Evolutionary conservation across 1,140 invertebrate genomes (phyloP).

Genomic region (Neomicropteryx cornuta): DNA sequence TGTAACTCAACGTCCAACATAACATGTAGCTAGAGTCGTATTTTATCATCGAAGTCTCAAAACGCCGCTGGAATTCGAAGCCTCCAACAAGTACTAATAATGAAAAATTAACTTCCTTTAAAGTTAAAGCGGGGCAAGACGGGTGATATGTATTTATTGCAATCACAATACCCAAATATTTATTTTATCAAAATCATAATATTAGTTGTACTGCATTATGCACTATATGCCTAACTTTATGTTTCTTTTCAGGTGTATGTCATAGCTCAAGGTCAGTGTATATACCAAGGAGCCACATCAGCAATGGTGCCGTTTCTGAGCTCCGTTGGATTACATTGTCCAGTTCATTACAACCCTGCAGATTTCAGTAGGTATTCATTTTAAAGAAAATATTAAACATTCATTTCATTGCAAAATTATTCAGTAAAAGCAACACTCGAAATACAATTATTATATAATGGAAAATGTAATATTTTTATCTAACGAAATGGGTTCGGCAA

Average conservation of each 20-base stretch:
- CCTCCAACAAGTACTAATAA: no score
- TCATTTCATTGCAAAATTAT: not conserved
- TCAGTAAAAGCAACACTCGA: not conserved
- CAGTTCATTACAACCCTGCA: conserved; percentile 71
- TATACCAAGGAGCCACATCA: conserved; percentile 62
- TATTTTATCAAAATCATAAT: no score
- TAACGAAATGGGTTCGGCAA: conserved; percentile 1
- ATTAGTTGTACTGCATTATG: no score
- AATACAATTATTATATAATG: not conserved
- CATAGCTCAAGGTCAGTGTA: conserved; percentile 51
- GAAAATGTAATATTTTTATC: conserved; percentile 5
- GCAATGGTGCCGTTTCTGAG: conserved; percentile 61
- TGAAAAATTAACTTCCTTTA: no score
- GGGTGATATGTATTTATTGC: no score
- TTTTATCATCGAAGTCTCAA: no score
- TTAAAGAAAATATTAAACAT: conserved; percentile 1
- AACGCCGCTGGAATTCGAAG: no score
- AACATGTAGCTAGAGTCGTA: no score
- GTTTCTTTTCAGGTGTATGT: conserved; percentile 57
- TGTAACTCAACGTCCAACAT: no score
- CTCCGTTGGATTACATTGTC: conserved; percentile 55
- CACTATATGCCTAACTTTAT: no score
- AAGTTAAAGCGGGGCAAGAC: no score
- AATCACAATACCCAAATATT: no score
- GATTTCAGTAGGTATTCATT: conserved; percentile 55